These are phyloP conservation scores for Poeciliopsis turrubarensis DNA, from an alignment of 2,113 vertebrate genomes.

Conservation along the genomic window DNA sequence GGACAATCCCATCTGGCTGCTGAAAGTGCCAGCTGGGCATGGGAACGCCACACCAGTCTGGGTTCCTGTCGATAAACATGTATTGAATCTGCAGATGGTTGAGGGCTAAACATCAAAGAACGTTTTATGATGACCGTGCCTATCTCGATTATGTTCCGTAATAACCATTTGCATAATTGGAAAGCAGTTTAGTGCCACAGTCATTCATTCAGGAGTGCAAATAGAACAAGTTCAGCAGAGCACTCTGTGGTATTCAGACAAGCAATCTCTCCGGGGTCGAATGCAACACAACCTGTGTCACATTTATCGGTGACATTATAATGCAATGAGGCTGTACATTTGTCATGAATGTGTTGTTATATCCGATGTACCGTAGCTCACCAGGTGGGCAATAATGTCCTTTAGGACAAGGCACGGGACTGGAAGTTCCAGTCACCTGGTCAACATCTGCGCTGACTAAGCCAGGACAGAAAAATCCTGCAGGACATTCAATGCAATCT, in stretches of 20 bases:
- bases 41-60: slow-evolving; percentile 74
- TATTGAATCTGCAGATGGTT: slow-evolving; percentile 64
- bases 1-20: slow-evolving; percentile 74
- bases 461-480: slow-evolving; percentile 80
- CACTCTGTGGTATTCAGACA: not conserved
- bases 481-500: slow-evolving; percentile 81
- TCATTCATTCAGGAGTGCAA: slow-evolving; percentile 11
- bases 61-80: slow-evolving; percentile 71
- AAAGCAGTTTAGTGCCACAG: slow-evolving; percentile 37
- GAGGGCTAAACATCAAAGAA: slow-evolving; percentile 40
- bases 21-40: slow-evolving; percentile 81
- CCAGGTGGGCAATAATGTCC: slow-evolving; percentile 83
- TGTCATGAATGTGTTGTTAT: slow-evolving; percentile 6
- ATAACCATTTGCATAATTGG: slow-evolving; percentile 48
- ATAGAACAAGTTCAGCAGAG: slow-evolving; percentile 4
- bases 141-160: slow-evolving; percentile 29
- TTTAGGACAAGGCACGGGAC: slow-evolving; percentile 74
- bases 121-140: slow-evolving; percentile 31
- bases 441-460: slow-evolving; percentile 55
- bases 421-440: slow-evolving; percentile 56
- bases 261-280: not conserved
- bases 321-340: slow-evolving; percentile 7
- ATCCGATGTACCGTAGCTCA: slow-evolving; percentile 27
- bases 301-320: slow-evolving; percentile 8
- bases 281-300: not conserved